Evolutionary conservation across 2,113 vertebrate species (phyloP).

Genomic region (Acrocephalus kingi): DNA sequence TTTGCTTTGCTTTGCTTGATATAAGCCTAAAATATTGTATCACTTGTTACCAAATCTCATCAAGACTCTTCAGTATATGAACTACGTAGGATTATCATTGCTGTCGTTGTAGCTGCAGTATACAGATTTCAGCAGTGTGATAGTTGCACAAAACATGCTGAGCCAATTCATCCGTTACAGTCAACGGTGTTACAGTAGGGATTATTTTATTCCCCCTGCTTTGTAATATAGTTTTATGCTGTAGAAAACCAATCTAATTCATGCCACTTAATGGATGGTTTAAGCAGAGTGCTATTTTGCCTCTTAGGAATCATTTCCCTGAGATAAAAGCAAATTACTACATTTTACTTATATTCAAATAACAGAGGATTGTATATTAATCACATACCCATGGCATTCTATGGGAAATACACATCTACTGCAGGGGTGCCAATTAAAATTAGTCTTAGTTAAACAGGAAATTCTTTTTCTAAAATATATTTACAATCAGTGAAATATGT

Average conservation of each 20-base stretch:
- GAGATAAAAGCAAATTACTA: slow-evolving; percentile 51
- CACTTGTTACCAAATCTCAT: not conserved
- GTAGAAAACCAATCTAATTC: slow-evolving; percentile 38
- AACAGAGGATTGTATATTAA: slow-evolving; percentile 30
- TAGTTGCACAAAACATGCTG: not conserved
- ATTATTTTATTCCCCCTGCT: slow-evolving; percentile 25
- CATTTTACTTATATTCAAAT: slow-evolving; percentile 42
- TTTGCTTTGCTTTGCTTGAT: not conserved
- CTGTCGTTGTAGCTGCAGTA: not conserved
- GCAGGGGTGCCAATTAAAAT: slow-evolving; percentile 26
- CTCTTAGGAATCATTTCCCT: slow-evolving; percentile 33
- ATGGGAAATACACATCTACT: slow-evolving; percentile 2
- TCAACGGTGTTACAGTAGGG: slow-evolving; percentile 14
- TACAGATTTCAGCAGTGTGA: not conserved
- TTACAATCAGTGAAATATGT: not conserved
- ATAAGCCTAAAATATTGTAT: not conserved
- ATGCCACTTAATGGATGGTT: slow-evolving; percentile 39
- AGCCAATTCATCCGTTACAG: slow-evolving; percentile 45
- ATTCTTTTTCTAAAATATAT: not conserved
- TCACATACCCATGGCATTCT: slow-evolving; percentile 7
- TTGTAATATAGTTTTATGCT: not conserved
- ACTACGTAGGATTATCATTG: not conserved
- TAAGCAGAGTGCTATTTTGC: slow-evolving; percentile 36
- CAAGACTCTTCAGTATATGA: not conserved
- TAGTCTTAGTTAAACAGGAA: slow-evolving; percentile 19